Base-by-base conservation (phyloP, 2,888 invertebrate species). In the Eristalinus sepulchralis region DNA sequence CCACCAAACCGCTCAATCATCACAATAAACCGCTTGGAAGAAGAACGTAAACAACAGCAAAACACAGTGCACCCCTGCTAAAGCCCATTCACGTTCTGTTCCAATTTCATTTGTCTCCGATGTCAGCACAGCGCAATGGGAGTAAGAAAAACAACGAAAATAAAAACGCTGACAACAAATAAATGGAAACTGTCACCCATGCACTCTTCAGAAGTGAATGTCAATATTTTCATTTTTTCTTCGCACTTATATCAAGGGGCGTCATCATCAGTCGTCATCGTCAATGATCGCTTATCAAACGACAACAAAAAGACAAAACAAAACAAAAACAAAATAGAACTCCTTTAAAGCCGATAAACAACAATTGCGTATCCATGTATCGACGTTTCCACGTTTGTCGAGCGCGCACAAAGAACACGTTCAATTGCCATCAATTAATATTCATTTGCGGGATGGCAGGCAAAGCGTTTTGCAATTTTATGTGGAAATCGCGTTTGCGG, bases 401-500 rank as follows among this genome's bases (percentile, higher is more conserved):
- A 11, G 20, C 6, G 55, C 11, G 3, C 11, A 36, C 39, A 34
- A 17, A 57, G 13, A 83, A 10, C 39, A 0, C 78, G 47, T 73
- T 77, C 77, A 85, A 85, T 81, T 81, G 84, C 57, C 36, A 39
- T 59, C 81, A 85, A 85, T 85, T 81, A 77, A 81, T 81, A 81
- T 85, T 85, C 77, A 81, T 85, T 77, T 77, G 68, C 53, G 53
- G 34, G 59, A 63, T 62, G 72, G 55, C 47, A 81, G 76, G 55
- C 47, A 81, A 63, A n/a, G 47, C 47, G 13, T 63, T 59, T 84
- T 55, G 67, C 81, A 20, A 77, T 85, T 53, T 47, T 47, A 47
- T 47, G 47, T 47, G 59, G 66, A 75, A 75, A 67, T 31, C 80
- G 84, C 57, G 60, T 39, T 59, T 53, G 76, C 17, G 47, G 47